These are phyloP conservation scores for Perizoma flavofasciatum DNA, from an alignment of 2,888 invertebrate genomes.

Conservation along the genomic window DNA sequence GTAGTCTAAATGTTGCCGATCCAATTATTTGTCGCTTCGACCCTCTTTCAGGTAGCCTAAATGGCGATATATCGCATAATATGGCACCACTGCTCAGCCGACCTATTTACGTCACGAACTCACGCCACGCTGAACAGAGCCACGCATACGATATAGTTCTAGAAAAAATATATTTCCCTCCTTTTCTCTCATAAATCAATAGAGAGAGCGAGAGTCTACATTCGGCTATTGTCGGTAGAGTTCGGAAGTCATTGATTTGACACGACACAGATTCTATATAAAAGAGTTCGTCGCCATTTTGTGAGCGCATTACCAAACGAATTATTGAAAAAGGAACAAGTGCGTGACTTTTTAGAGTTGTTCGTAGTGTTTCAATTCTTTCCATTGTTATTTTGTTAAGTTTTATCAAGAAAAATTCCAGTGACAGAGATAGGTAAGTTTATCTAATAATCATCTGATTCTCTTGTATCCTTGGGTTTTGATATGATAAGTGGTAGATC, in stretches of 20 bases:
- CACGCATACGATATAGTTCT: too few species aligned
- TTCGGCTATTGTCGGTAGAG: conserved; percentile 29
- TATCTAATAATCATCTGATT: background rate
- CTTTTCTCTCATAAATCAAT: conserved; percentile 1
- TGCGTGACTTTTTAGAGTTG: conserved; percentile 38
- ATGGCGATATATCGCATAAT: too few species aligned
- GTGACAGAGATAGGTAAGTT: conserved; percentile 34
- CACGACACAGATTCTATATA: conserved; percentile 35
- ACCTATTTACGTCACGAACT: too few species aligned
- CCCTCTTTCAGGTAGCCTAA: too few species aligned
- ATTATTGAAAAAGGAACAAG: conserved; percentile 40
- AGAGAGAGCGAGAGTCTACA: conserved; percentile 23
- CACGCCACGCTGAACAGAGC: too few species aligned
- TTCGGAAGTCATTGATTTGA: conserved; percentile 36
- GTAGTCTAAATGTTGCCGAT: too few species aligned
- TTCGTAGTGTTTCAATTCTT: conserved; percentile 30
- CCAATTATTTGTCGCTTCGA: too few species aligned
- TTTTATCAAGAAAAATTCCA: conserved; percentile 35
- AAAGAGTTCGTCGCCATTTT: conserved; percentile 35
- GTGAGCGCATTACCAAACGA: conserved; percentile 34
- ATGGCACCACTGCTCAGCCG: too few species aligned
- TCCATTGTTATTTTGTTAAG: conserved; percentile 28
- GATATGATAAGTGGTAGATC: background rate
- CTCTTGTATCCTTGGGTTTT: background rate
- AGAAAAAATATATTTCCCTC: too few species aligned